These are phyloP conservation scores for Boloria selene DNA, from an alignment of 2,888 invertebrate species.

Conservation along the genomic window DNA sequence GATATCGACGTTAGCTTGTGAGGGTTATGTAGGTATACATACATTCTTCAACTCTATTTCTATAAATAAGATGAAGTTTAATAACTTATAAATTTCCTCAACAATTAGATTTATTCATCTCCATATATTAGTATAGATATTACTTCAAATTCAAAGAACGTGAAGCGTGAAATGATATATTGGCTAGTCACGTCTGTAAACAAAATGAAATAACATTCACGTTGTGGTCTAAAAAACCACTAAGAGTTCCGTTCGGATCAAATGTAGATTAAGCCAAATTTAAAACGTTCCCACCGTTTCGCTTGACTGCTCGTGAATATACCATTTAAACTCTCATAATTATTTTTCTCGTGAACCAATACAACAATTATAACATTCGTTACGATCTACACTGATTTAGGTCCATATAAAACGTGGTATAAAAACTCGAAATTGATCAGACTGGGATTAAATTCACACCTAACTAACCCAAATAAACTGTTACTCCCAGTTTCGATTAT, in stretches of 20 bases:
- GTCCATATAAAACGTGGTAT: constrained; percentile 52
- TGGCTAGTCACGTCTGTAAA: constrained; percentile 22
- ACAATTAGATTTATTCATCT: neutral
- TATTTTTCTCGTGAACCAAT: constrained; percentile 77
- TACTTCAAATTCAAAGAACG: neutral
- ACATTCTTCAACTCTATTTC: too few species aligned
- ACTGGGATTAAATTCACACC: constrained; percentile 42
- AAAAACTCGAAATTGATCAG: constrained; percentile 30
- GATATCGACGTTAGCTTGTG: too few species aligned
- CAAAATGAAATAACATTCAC: constrained; percentile 30
- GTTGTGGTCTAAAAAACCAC: constrained; percentile 55
- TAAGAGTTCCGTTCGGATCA: constrained; percentile 66
- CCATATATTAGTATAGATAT: neutral
- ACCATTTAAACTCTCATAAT: constrained; percentile 70
- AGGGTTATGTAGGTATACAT: too few species aligned
- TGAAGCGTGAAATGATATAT: neutral
- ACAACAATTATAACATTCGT: constrained; percentile 76
- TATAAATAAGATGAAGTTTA: too few species aligned
- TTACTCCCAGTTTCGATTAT: neutral
- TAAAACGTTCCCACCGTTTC: constrained; percentile 77
- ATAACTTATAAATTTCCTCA: too few species aligned
- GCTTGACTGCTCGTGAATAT: constrained; percentile 70
- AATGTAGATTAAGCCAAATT: constrained; percentile 72
- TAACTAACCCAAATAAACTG: constrained; percentile 1
- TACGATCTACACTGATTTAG: constrained; percentile 64